These are phyloP conservation scores for Nothocercus nigrocapillus DNA, from an alignment of 2,113 vertebrate genomes.

Conservation along the genomic window DNA sequence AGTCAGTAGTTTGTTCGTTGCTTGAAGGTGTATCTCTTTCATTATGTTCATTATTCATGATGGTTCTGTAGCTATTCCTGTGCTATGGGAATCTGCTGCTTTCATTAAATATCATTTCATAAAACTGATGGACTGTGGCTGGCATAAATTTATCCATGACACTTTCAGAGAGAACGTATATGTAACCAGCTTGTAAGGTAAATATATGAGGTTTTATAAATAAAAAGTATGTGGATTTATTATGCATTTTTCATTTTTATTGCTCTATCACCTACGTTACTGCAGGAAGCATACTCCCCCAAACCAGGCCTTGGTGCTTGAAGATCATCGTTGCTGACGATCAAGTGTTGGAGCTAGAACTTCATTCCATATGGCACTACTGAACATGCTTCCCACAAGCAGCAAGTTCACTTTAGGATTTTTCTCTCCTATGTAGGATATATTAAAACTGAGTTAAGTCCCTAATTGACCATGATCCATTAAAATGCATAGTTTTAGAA, in stretches of 20 bases:
- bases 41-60: conserved; percentile 47
- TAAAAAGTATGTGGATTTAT: conserved; percentile 5
- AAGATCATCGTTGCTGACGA: background rate
- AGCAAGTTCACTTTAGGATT: background rate
- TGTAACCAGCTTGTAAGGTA: conserved; percentile 18
- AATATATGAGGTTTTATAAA: conserved; percentile 26
- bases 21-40: conserved; percentile 66
- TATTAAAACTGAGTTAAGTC: background rate
- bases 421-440: background rate
- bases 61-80: conserved; percentile 43
- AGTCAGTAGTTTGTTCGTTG: conserved; percentile 40
- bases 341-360: background rate
- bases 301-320: background rate
- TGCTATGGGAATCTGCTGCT: conserved; percentile 56
- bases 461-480: background rate
- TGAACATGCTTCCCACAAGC: background rate
- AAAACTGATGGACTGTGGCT: conserved; percentile 59
- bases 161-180: conserved; percentile 46
- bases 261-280: background rate
- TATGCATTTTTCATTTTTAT: background rate
- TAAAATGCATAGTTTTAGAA: background rate
- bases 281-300: background rate
- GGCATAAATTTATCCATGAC: conserved; percentile 27
- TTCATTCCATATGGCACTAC: background rate
- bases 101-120: conserved; percentile 70